phyloP scores from a whole-genome alignment of 1,140 invertebrate genomes.

The Penaeus chinensis region DNA sequence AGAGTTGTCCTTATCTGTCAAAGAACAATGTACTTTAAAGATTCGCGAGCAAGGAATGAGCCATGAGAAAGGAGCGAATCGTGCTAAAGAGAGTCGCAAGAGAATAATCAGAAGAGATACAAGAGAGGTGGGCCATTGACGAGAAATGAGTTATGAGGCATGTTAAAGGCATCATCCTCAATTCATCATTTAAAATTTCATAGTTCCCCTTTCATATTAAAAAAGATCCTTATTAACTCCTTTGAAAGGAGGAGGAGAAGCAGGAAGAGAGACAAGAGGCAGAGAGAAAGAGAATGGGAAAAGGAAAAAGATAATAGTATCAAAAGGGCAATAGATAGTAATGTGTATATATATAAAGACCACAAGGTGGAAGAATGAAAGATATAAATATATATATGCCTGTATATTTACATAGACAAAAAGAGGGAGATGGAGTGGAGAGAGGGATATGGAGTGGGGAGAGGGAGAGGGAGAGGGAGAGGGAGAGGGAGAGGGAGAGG shows the following conservation, averaged over 20 bases:
- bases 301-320: background rate
- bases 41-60: background rate
- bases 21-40: conserved; percentile 12
- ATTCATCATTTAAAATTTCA: no score
- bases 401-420: no score
- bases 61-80: background rate
- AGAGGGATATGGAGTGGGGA: background rate
- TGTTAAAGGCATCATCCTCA: no score
- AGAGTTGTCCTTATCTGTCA: conserved; percentile 82
- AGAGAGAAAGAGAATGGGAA: background rate
- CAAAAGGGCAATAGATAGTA: background rate
- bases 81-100: background rate
- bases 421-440: background rate
- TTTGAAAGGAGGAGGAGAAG: background rate
- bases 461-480: background rate
- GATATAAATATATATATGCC: no score
- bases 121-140: no score
- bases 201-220: no score
- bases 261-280: background rate
- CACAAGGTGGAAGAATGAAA: no score
- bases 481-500: background rate
- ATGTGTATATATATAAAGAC: background rate
- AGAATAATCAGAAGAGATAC: no score
- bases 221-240: no score
- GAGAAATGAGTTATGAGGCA: no score